Conservation (phyloP, 2,113 vertebrate species). For the Vimba vimba region DNA sequence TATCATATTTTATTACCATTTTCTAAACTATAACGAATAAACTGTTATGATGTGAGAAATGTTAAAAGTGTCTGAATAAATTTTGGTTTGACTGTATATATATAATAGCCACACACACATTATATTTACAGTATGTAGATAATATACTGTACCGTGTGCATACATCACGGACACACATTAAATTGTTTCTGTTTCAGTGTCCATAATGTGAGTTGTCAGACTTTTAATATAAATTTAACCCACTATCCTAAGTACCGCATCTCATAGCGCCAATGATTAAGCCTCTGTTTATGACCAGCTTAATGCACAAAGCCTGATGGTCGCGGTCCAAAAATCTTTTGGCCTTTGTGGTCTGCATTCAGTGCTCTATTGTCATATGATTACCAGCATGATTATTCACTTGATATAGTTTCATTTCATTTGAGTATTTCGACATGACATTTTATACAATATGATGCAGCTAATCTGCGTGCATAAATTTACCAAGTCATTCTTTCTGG, state of each 20-base stretch:
- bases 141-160: background rate
- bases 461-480: background rate
- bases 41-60: too few relatives aligned
- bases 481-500: background rate
- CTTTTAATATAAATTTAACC: conserved; percentile 66
- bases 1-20: too few relatives aligned
- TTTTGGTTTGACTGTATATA: too few relatives aligned
- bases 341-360: conserved; percentile 5
- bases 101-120: too few relatives aligned
- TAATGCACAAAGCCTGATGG: conserved; percentile 37
- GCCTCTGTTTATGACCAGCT: conserved; percentile 35
- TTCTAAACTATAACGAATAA: too few relatives aligned
- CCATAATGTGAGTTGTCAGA: conserved; percentile 60
- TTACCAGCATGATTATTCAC: background rate
- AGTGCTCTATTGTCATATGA: background rate
- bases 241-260: conserved; percentile 57
- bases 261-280: conserved; percentile 25
- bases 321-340: conserved; percentile 6
- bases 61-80: too few relatives aligned
- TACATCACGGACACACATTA: background rate
- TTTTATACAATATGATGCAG: background rate
- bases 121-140: too few relatives aligned
- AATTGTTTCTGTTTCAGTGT: background rate
- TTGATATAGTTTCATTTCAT: background rate
- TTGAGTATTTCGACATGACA: background rate